phyloP scores from a whole-genome alignment of 35 echinoderm and acorn worm species.

The Apostichopus parvimensis region DNA sequence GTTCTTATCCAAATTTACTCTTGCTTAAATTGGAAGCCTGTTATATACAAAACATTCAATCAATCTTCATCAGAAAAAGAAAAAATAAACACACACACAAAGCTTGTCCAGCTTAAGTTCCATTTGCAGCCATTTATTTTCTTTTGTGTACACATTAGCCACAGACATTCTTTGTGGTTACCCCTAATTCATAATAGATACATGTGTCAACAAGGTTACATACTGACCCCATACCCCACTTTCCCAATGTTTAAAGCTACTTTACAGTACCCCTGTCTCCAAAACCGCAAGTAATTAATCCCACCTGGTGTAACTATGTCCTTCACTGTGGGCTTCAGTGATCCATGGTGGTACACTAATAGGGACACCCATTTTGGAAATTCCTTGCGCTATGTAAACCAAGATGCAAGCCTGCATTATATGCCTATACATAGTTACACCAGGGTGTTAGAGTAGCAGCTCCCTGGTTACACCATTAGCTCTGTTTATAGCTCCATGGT shows the following conservation, averaged over 20 bases:
- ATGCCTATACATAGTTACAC: no score
- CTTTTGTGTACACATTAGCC: constrained; percentile 19
- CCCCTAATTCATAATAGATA: neutral
- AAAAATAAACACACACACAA: neutral
- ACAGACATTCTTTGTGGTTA: neutral
- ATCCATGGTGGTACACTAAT: constrained; percentile 12
- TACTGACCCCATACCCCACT: constrained; percentile 26
- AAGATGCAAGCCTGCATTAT: no score
- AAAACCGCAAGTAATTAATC: constrained; percentile 31
- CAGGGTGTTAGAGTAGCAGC: no score
- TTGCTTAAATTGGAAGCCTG: neutral
- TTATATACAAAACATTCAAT: neutral
- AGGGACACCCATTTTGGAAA: neutral
- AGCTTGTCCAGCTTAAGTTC: neutral
- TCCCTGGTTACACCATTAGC: no score
- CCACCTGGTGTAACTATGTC: constrained; percentile 16
- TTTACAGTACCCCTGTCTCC: neutral
- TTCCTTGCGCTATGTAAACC: no score
- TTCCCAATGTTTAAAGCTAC: neutral
- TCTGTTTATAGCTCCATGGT: no score
- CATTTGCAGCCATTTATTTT: constrained; percentile 22
- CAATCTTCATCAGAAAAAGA: neutral
- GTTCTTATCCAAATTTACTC: neutral
- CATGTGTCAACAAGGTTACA: constrained; percentile 38
- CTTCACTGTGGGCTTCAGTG: neutral